phyloP scores from a whole-genome alignment of 2,113 vertebrate genomes.

The Ageneiosus marmoratus region DNA sequence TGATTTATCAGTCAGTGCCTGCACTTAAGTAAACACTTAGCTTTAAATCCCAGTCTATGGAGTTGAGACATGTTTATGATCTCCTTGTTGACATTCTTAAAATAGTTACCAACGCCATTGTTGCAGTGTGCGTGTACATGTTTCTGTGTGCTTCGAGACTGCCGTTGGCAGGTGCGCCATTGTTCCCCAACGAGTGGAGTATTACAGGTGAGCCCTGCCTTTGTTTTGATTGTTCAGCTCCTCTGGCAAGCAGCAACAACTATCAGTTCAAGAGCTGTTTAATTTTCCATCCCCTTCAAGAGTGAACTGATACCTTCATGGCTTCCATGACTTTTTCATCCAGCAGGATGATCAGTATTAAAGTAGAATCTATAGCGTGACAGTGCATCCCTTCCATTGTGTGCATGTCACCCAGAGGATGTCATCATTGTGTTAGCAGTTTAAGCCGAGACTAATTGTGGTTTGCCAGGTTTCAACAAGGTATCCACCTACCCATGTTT shows the following conservation, averaged over 20 bases:
- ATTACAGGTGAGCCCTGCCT: constrained; percentile 58
- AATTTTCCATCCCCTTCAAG: constrained; percentile 44
- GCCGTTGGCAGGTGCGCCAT: constrained; percentile 60
- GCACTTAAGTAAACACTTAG: constrained; percentile 64
- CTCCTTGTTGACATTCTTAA: constrained; percentile 50
- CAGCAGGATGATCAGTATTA: constrained; percentile 30
- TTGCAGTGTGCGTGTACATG: constrained; percentile 33
- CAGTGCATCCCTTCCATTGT: constrained; percentile 39
- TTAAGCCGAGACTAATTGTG: constrained; percentile 64
- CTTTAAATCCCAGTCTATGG: constrained; percentile 54
- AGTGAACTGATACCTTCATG: constrained; percentile 45
- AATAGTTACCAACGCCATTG: constrained; percentile 43
- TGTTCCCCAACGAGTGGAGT: constrained; percentile 54
- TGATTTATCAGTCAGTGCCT: constrained; percentile 68
- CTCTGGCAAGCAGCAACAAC: constrained; percentile 40
- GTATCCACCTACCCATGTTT: constrained; percentile 59
- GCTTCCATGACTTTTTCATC: constrained; percentile 38
- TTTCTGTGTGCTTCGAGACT: constrained; percentile 48
- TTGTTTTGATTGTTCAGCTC: constrained; percentile 56
- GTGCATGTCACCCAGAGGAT: constrained; percentile 63
- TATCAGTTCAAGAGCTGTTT: constrained; percentile 37
- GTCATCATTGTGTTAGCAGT: constrained; percentile 61
- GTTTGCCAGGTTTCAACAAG: constrained; percentile 74
- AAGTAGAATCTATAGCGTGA: constrained; percentile 27
- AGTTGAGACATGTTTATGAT: constrained; percentile 66